phyloP scores from a whole-genome alignment of 2,113 vertebrate species.

The Barbus barbus region DNA sequence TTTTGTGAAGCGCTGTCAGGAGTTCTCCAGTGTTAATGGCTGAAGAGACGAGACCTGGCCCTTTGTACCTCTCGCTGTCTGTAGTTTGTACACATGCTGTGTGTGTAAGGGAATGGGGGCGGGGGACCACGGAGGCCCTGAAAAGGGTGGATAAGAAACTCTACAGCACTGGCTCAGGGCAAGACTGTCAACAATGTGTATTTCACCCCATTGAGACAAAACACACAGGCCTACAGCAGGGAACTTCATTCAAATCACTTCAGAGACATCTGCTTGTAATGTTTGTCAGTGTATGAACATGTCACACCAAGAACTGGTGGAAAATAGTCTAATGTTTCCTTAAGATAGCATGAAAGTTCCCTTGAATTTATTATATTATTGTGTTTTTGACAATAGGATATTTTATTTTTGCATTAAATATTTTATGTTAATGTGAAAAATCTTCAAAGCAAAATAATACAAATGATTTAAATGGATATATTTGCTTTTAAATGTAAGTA shows the following conservation, averaged over 20 bases:
- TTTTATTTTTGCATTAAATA: background rate
- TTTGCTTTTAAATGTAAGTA: background rate
- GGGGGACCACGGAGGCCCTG: constrained; percentile 65
- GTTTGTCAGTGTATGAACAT: constrained; percentile 15
- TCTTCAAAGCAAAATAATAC: background rate
- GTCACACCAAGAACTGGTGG: background rate
- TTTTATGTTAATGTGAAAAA: background rate
- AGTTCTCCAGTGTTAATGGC: constrained; percentile 41
- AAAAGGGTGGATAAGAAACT: constrained; percentile 65
- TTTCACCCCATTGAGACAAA: constrained; percentile 63
- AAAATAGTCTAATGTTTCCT: background rate
- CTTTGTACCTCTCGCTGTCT: constrained; percentile 59
- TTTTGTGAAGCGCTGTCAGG: constrained; percentile 41
- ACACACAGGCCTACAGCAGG: constrained; percentile 43
- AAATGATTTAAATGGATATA: too few species aligned
- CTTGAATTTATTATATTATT: background rate
- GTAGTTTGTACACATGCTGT: constrained; percentile 58
- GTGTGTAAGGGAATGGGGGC: constrained; percentile 46
- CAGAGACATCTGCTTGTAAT: constrained; percentile 10
- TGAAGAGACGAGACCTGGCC: constrained; percentile 46
- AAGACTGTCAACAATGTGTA: constrained; percentile 74
- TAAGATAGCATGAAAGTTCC: background rate
- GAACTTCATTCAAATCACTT: constrained; percentile 1
- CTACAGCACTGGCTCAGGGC: constrained; percentile 68
- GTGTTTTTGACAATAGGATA: background rate